Evolutionary conservation across 2,888 invertebrate species (phyloP).

Genomic region (Scaeva pyrastri): DNA sequence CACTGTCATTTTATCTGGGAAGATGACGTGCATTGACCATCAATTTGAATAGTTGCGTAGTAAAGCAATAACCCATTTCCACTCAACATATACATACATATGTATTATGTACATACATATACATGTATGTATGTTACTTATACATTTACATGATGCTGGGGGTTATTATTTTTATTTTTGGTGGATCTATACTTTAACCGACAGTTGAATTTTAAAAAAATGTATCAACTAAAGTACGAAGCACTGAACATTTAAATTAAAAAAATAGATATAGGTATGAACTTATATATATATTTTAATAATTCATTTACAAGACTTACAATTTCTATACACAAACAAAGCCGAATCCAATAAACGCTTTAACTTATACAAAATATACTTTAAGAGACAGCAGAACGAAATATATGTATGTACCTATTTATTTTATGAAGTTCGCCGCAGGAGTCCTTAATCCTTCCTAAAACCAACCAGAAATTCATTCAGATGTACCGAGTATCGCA

Average conservation of each 20-base stretch:
- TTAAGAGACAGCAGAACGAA: conserved; percentile 15
- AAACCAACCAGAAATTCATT: conserved; percentile 56
- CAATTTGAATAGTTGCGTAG: conserved; percentile 26
- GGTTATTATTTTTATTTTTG: not conserved
- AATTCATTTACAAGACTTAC: not conserved
- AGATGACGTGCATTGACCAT: conserved; percentile 32
- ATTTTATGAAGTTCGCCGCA: conserved; percentile 62
- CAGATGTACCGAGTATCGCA: conserved; percentile 39
- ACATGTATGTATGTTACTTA: no score
- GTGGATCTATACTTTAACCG: no score
- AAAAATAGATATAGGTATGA: no score
- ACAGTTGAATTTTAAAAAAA: no score
- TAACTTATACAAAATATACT: conserved; percentile 25
- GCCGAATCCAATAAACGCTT: not conserved
- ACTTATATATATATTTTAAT: not conserved
- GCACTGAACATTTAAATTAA: not conserved
- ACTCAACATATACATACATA: not conserved
- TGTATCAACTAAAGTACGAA: not conserved
- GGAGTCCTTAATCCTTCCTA: conserved; percentile 60
- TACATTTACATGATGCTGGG: no score
- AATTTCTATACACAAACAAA: not conserved
- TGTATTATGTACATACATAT: no score
- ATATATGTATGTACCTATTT: no score
- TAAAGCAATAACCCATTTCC: conserved; percentile 7
- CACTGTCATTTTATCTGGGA: conserved; percentile 29